Percentiles rank a stretch among this genome's conserved stretches.
phyloP scores from a whole-genome alignment of 1,140 invertebrate genomes.

The Drosophila teissieri region DNA sequence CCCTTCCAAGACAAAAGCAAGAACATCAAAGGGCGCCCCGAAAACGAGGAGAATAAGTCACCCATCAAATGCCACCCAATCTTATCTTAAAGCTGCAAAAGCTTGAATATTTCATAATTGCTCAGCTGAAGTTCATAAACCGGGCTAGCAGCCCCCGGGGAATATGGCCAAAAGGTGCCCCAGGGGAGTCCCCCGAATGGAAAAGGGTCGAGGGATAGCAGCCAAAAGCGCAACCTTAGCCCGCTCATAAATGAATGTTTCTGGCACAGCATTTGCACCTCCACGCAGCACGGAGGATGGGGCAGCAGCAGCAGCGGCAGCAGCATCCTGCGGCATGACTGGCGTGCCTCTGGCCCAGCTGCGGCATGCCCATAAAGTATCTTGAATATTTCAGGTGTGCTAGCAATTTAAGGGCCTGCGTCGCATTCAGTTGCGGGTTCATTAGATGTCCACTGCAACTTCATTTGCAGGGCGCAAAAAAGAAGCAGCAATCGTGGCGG shows the following conservation, averaged over 20 bases:
- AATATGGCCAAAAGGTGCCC: conserved; percentile 16
- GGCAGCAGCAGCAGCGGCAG: not conserved
- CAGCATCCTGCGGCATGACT: conserved; percentile 27
- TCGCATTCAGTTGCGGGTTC: conserved; percentile 37
- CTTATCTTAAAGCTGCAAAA: conserved; percentile 55
- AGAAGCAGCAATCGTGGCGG: conserved; percentile 21
- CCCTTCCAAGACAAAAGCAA: not conserved
- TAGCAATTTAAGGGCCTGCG: conserved; percentile 40
- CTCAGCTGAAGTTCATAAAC: conserved; percentile 68
- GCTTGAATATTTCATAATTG: conserved; percentile 77
- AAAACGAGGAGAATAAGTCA: conserved; percentile 1
- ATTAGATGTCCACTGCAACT: conserved; percentile 70
- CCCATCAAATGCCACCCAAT: not conserved
- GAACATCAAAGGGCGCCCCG: conserved; percentile 60
- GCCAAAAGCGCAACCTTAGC: conserved; percentile 74
- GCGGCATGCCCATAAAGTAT: conserved; percentile 72
- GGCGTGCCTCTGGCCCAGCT: conserved; percentile 63
- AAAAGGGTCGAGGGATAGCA: conserved; percentile 64
- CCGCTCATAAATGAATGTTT: conserved; percentile 72
- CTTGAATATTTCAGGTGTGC: conserved; percentile 76
- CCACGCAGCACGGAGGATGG: conserved; percentile 1
- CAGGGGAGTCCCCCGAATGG: conserved; percentile 39
- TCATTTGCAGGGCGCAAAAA: conserved; percentile 52
- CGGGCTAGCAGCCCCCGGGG: conserved; percentile 18
- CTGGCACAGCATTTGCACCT: conserved; percentile 70